A percentile compares a stretch with the other conserved stretches of the same genome.
phyloP scores from a whole-genome alignment of 2,113 vertebrate genomes.

The Xiphophorus maculatus region DNA sequence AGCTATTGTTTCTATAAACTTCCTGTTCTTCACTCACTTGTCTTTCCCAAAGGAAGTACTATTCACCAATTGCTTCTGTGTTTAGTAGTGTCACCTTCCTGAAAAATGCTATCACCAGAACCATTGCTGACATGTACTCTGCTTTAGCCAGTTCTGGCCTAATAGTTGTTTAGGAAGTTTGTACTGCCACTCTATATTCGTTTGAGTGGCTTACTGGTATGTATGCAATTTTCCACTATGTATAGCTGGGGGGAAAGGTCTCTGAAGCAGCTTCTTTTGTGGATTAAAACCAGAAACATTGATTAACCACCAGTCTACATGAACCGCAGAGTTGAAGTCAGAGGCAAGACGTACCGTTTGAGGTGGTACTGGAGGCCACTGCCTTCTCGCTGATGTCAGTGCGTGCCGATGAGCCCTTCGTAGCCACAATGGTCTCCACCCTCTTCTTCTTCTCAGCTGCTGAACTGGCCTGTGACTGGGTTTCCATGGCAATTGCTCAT shows the following conservation, averaged over 20 bases:
- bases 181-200: background rate
- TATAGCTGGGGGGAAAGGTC: background rate
- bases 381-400: slow-evolving; percentile 98
- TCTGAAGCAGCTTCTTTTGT: background rate
- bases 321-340: slow-evolving; percentile 11
- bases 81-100: background rate
- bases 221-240: too few relatives aligned
- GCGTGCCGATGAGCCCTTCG: slow-evolving; percentile 87
- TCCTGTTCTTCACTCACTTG: background rate
- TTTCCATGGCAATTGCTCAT: slow-evolving; percentile 97
- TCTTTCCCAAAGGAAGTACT: background rate
- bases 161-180: background rate
- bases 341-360: slow-evolving; percentile 86
- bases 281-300: background rate
- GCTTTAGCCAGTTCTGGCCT: background rate
- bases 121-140: background rate
- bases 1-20: background rate
- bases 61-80: too few relatives aligned
- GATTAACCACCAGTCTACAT: background rate
- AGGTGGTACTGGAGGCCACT: slow-evolving; percentile 98
- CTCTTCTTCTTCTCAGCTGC: slow-evolving; percentile 96
- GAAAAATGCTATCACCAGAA: background rate
- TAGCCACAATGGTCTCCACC: slow-evolving; percentile 92
- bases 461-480: slow-evolving; percentile 93
- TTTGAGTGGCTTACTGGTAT: background rate